phyloP scores from a whole-genome alignment of 2,113 vertebrate genomes.

The Eclectus roratus region DNA sequence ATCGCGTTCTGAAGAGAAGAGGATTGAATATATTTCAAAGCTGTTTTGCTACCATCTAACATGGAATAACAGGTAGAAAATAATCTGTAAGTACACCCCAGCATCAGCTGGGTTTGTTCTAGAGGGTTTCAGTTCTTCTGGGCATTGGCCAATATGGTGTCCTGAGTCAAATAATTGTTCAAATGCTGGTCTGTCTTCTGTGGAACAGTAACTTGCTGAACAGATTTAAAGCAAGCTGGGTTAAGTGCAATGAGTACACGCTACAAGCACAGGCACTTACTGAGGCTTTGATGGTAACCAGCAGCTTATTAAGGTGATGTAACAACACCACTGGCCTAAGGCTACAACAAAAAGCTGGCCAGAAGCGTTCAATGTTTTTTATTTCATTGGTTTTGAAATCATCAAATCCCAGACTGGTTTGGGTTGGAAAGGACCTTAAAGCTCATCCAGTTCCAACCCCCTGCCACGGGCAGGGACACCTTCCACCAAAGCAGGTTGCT shows the following conservation, averaged over 20 bases:
- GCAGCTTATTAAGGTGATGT: accelerated
- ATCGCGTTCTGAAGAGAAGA: constrained; percentile 76
- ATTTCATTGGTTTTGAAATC: accelerated
- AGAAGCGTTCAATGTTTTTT: accelerated
- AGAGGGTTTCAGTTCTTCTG: accelerated
- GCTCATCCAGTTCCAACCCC: neutral
- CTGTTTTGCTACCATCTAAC: neutral
- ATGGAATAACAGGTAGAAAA: neutral
- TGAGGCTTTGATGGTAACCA: neutral
- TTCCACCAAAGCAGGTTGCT: neutral
- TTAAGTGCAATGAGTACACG: accelerated
- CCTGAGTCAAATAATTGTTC: neutral
- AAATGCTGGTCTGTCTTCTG: accelerated
- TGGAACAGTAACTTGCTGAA: too few species aligned
- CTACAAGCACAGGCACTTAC: accelerated
- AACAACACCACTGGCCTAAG: neutral
- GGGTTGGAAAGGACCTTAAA: neutral
- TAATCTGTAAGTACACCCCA: neutral
- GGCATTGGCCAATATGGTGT: accelerated
- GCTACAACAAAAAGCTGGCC: neutral
- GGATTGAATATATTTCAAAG: neutral
- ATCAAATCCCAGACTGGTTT: neutral
- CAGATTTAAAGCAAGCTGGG: accelerated
- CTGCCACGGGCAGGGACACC: neutral
- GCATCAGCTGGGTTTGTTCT: neutral